Evolutionary conservation across 2,797 vertebrate genomes (phyloP).

Genomic region (Chaetodon trifasciatus): DNA sequence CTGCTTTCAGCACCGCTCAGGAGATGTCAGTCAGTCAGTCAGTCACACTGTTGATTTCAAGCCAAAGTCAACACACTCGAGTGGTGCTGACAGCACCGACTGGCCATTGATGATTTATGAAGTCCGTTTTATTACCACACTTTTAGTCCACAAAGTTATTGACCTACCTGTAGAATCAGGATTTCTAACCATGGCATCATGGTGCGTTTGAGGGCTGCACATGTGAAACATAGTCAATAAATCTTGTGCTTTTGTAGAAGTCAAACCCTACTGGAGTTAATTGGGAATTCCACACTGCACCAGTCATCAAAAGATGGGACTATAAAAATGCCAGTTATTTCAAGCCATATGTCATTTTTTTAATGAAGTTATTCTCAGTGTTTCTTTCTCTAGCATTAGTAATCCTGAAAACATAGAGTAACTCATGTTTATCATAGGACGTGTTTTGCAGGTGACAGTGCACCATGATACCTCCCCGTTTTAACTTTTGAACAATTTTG

Average conservation of each 20-base stretch:
- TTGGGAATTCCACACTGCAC: background rate
- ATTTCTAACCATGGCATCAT: background rate
- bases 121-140: constrained; percentile 50
- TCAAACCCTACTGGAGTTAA: background rate
- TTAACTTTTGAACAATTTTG: background rate
- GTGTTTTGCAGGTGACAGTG: too few relatives aligned
- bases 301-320: background rate
- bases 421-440: background rate
- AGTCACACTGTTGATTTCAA: constrained; percentile 72
- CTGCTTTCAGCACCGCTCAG: constrained; percentile 78
- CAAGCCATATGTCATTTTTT: constrained; percentile 7
- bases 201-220: background rate
- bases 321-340: constrained; percentile 13
- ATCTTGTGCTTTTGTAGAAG: constrained; percentile 1
- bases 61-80: constrained; percentile 64
- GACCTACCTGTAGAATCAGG: constrained; percentile 53
- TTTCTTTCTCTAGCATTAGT: background rate
- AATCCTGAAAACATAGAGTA: too few relatives aligned
- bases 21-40: constrained; percentile 68
- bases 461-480: too few relatives aligned
- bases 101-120: constrained; percentile 56
- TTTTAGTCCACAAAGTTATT: constrained; percentile 45
- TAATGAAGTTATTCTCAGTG: background rate
- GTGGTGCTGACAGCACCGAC: constrained; percentile 45
- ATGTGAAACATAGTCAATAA: constrained; percentile 17